phyloP scores from a whole-genome alignment of 2,113 vertebrate genomes.

The Casuarius casuarius region DNA sequence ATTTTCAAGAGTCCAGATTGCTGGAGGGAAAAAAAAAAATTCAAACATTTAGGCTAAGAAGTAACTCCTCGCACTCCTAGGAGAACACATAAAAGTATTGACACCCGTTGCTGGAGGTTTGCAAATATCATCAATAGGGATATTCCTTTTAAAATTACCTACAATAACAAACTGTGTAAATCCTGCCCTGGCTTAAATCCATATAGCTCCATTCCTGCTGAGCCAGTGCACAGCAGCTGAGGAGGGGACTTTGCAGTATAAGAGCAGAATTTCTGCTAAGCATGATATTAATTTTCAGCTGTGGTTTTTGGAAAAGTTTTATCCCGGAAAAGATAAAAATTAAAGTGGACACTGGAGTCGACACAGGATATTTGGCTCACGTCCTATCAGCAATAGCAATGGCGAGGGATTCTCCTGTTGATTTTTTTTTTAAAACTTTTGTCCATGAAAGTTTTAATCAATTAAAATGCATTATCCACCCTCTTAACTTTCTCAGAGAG shows the following conservation, averaged over 20 bases:
- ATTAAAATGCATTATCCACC: slow-evolving; percentile 76
- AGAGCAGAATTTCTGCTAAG: not conserved
- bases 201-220: not conserved
- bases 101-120: not conserved
- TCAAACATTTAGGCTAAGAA: not conserved
- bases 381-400: slow-evolving; percentile 6
- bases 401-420: not conserved
- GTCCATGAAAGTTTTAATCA: slow-evolving; percentile 64
- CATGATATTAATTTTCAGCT: not conserved
- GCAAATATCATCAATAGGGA: not conserved
- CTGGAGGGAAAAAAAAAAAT: not conserved
- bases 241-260: not conserved
- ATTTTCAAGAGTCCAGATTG: not conserved
- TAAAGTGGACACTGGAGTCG: not conserved
- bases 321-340: not conserved
- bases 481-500: slow-evolving; percentile 74
- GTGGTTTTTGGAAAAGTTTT: not conserved
- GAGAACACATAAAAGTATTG: not conserved
- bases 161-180: not conserved
- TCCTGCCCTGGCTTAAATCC: not conserved
- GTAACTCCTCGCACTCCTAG: not conserved
- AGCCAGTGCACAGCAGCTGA: not conserved
- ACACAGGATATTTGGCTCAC: not conserved
- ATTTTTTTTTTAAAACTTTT: slow-evolving; percentile 54
- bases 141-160: not conserved